Conservation (phyloP, 2,113 vertebrate species). For the Myiozetetes cayanensis region DNA sequence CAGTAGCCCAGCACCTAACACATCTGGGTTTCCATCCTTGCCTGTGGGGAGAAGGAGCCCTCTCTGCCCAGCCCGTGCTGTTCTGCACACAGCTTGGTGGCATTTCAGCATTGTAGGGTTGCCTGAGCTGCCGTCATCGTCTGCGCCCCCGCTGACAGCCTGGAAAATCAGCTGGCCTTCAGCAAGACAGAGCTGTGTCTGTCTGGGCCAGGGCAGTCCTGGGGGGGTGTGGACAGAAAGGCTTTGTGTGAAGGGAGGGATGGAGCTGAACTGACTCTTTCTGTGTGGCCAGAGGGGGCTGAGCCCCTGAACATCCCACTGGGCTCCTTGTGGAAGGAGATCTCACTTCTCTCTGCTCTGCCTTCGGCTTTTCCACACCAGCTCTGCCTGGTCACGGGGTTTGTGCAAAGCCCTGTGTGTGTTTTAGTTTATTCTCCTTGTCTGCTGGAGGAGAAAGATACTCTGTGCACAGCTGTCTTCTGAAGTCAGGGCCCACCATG, state of each 20-base stretch:
- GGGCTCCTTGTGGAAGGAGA: not conserved
- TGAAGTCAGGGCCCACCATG: not conserved
- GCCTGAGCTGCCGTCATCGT: not conserved
- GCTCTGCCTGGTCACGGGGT: not conserved
- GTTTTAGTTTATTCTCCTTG: not conserved
- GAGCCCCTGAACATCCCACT: not conserved
- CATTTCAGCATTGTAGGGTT: not conserved
- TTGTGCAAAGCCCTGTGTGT: not conserved
- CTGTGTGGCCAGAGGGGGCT: not conserved
- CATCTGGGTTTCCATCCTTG: not conserved
- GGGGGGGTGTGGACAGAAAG: not conserved
- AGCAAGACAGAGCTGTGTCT: not conserved
- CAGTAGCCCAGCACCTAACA: not conserved
- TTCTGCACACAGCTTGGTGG: fast-evolving
- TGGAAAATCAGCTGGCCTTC: slow-evolving; percentile 1
- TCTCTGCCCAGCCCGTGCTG: fast-evolving
- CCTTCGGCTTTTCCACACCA: not conserved
- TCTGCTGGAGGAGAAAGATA: not conserved
- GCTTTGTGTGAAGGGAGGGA: not conserved
- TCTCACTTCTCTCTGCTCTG: not conserved
- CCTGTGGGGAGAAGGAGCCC: not conserved
- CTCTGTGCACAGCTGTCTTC: not conserved
- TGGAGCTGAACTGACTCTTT: not conserved
- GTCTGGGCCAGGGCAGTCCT: not conserved
- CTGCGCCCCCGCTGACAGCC: fast-evolving